phyloP scores from a whole-genome alignment of 2,113 vertebrate genomes.

The Corythoichthys intestinalis region DNA sequence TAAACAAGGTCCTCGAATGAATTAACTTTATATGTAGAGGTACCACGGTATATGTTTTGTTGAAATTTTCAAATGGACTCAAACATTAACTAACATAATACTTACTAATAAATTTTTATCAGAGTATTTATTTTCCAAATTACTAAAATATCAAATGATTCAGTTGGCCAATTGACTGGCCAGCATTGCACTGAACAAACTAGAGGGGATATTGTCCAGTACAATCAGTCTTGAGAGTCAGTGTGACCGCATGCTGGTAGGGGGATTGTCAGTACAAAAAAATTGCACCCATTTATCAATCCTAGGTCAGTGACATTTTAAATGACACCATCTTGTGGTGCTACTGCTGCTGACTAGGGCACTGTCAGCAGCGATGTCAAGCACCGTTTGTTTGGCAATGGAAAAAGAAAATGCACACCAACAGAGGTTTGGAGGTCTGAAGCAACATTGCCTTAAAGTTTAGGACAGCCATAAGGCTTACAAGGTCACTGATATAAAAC shows the following conservation, averaged over 20 bases:
- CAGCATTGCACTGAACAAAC: slow-evolving; percentile 1
- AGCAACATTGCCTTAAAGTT: slow-evolving; percentile 15
- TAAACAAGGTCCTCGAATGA: too few species aligned
- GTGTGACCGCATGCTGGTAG: slow-evolving; percentile 19
- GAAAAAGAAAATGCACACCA: slow-evolving; percentile 19
- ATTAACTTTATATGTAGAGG: too few species aligned
- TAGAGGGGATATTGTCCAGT: not conserved
- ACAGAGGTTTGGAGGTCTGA: slow-evolving; percentile 30
- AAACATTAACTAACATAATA: not conserved
- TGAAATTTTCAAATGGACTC: not conserved
- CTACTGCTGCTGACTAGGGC: slow-evolving; percentile 50
- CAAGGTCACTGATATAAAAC: slow-evolving; percentile 12
- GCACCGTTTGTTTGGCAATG: slow-evolving; percentile 32
- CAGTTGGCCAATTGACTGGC: not conserved
- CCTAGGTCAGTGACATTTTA: slow-evolving; percentile 53
- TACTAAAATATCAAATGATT: not conserved
- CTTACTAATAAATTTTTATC: not conserved
- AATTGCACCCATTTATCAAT: slow-evolving; percentile 63
- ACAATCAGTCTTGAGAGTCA: slow-evolving; percentile 16
- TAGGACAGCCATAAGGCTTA: slow-evolving; percentile 19
- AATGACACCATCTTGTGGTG: slow-evolving; percentile 53
- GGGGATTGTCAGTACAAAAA: slow-evolving; percentile 29
- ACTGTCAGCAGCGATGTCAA: slow-evolving; percentile 50
- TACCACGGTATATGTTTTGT: not conserved
- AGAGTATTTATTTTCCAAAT: not conserved